A percentile compares a stretch with the other conserved stretches of the same genome.
Evolutionary conservation across 2,113 vertebrate genomes (phyloP).

Genomic region (Symphodus melops): DNA sequence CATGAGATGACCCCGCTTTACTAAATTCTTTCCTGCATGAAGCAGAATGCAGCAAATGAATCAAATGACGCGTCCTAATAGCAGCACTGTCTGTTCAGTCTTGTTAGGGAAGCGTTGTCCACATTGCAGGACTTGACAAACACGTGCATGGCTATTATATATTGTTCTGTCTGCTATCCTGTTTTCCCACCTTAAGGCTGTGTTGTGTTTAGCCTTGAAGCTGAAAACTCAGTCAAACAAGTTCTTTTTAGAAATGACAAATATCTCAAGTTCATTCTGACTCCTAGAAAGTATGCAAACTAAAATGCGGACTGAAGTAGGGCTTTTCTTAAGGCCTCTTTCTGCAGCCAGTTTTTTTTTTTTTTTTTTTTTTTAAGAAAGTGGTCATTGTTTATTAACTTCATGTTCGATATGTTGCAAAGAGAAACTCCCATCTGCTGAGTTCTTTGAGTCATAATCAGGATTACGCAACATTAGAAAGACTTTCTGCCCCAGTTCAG

Average conservation of each 20-base stretch:
- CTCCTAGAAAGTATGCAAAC: conserved; percentile 16
- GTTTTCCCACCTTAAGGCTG: neutral
- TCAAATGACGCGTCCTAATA: no score
- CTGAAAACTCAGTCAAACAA: neutral
- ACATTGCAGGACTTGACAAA: no score
- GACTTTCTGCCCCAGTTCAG: neutral
- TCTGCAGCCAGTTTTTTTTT: neutral
- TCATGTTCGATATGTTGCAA: neutral
- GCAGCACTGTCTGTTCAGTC: no score
- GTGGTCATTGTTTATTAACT: neutral
- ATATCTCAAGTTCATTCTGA: conserved; percentile 38
- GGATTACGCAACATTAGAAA: neutral
- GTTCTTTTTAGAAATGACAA: neutral
- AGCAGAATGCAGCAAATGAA: no score
- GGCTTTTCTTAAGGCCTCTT: conserved; percentile 1
- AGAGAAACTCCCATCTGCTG: conserved; percentile 1
- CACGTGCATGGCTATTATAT: no score
- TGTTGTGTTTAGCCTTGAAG: conserved; percentile 12
- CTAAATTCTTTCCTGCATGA: no score
- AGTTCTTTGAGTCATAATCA: conserved; percentile 7
- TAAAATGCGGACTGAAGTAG: conserved; percentile 11
- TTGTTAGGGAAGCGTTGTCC: no score
- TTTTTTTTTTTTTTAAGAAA: neutral
- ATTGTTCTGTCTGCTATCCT: neutral
- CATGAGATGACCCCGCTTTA: no score